Evolutionary conservation across 2,797 vertebrate species (phyloP), one percentile per base, ranked within the genome.

Genomic region (Notamacropus eugenii): DNA sequence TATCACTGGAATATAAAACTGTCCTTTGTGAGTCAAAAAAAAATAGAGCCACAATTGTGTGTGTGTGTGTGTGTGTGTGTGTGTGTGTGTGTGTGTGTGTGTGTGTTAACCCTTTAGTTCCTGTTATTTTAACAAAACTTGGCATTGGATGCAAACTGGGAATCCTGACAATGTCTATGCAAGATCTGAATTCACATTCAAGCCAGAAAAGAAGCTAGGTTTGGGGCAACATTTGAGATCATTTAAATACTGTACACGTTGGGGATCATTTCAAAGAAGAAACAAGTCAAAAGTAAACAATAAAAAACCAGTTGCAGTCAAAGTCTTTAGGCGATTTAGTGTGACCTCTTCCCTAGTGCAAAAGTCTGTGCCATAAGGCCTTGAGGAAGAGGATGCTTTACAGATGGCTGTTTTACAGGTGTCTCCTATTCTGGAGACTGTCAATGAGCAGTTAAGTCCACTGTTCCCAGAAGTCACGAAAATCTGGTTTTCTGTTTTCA

Each of bases 231-330:
- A 46, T 74, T 58, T 82, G 28, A 62, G 24, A 90, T 98, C 94
- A 96, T 93, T 98, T 98, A 98, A 98, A 98, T 98, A 98, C 98
- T 98, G 95, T 97, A 98, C 97, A 98, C 92, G 96, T 52, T 92
- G 93, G 91, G 57, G 40, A 90, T 96, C 90, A 92, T 93, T 95
- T 16, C 40, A 93, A n/a, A 52, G 56, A 34, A 62, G 0, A 1
- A 31, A 40, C 27, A 52, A 29, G 74, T 91, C 55, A 95, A 94
- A 93, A 93, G 74, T n/a, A 94, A 96, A 95, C 40, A 54, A 28
- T 55, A 95, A 54, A 54, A 29, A 54, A 29, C 92, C 57, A 40
- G 56, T 95, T 95, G 94, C 90, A 55, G 34, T 96, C 92, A 58
- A 87, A 87, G 54, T 97, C 93, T 96, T 96, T 95, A 95, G 59